phyloP scores from a whole-genome alignment of 2,797 vertebrate genomes.

The Aselliscus stoliczkanus region DNA sequence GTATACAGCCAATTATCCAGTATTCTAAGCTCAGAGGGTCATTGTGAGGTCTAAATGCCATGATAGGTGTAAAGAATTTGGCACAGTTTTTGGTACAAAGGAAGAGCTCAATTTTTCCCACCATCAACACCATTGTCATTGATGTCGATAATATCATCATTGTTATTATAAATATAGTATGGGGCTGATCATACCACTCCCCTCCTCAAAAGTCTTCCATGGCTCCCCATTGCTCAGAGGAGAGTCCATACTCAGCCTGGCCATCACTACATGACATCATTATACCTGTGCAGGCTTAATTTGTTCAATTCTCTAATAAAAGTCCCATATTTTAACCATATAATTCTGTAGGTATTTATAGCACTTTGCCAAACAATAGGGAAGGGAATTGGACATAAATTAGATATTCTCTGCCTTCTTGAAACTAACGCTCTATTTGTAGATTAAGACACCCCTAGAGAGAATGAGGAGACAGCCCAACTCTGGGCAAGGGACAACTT shows the following conservation, averaged over 20 bases:
- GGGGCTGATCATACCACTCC: too few relatives aligned
- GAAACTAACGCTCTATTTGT: not conserved
- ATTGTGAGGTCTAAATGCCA: not conserved
- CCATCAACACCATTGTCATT: not conserved
- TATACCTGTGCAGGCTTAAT: not conserved
- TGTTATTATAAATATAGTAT: not conserved
- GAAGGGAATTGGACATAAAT: not conserved
- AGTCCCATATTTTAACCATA: not conserved
- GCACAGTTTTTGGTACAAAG: not conserved
- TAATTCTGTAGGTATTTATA: not conserved
- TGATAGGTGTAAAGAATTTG: not conserved
- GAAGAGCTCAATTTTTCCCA: not conserved
- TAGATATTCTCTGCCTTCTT: not conserved
- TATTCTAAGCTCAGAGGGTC: not conserved
- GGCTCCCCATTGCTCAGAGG: not conserved
- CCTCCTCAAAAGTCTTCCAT: not conserved
- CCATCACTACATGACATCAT: not conserved
- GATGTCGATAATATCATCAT: not conserved
- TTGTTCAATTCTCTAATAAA: not conserved
- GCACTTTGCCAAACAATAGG: not conserved
- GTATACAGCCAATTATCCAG: not conserved
- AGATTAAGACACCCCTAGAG: not conserved
- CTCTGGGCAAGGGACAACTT: not conserved
- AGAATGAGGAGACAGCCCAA: not conserved
- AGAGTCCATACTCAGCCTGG: not conserved